Conservation (phyloP, 2,797 vertebrate species). For the Aulostomus chinensis region DNA sequence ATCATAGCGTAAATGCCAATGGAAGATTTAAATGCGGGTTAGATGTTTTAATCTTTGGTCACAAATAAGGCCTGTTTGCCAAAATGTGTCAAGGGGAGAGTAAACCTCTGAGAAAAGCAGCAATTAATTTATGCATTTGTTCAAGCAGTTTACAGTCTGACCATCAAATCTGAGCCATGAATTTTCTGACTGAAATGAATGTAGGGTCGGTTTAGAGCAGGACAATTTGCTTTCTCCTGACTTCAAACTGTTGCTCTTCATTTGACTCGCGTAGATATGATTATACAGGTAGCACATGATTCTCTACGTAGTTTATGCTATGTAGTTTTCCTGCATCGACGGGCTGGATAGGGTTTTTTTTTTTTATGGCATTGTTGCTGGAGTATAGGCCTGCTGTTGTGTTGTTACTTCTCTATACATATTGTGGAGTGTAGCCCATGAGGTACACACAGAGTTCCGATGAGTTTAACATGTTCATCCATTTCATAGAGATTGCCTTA, state of each 20-base stretch:
- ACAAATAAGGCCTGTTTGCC: constrained; percentile 74
- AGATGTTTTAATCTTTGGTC: constrained; percentile 72
- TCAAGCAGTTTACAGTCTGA: constrained; percentile 78
- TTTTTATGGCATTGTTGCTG: constrained; percentile 40
- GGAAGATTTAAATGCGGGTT: constrained; percentile 75
- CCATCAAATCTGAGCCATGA: constrained; percentile 82
- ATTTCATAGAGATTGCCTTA: constrained; percentile 80
- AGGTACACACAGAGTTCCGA: constrained; percentile 52
- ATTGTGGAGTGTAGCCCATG: constrained; percentile 57
- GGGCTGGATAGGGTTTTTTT: constrained; percentile 49
- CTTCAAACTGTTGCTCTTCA: constrained; percentile 75
- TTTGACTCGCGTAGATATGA: constrained; percentile 71
- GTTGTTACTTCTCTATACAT: constrained; percentile 44
- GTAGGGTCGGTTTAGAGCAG: constrained; percentile 74
- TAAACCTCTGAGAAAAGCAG: constrained; percentile 51
- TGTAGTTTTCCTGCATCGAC: constrained; percentile 74
- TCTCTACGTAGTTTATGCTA: constrained; percentile 62
- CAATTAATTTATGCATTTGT: constrained; percentile 78
- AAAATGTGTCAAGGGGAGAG: constrained; percentile 53
- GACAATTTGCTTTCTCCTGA: constrained; percentile 65
- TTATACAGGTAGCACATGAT: constrained; percentile 75
- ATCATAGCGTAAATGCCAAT: constrained; percentile 79
- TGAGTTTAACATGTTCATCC: constrained; percentile 66
- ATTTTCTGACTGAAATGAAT: constrained; percentile 80
- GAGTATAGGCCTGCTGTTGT: constrained; percentile 62